These are phyloP conservation scores for Lepidonotus clava DNA, from an alignment of 2,888 invertebrate genomes.

Conservation along the genomic window DNA sequence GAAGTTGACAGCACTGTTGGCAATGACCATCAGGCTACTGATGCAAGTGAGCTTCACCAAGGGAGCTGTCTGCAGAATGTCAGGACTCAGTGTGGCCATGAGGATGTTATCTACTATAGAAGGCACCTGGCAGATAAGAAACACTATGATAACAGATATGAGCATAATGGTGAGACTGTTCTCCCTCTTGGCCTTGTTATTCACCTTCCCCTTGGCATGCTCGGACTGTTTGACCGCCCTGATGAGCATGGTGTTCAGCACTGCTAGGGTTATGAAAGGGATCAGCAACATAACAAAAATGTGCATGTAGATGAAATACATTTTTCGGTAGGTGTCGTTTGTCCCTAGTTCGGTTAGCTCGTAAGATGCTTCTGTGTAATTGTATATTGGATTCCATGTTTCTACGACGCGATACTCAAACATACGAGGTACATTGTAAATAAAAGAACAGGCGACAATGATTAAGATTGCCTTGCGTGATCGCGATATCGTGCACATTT, in stretches of 20 bases:
- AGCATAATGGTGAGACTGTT: slow-evolving; percentile 97
- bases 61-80: slow-evolving; percentile 59
- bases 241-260: slow-evolving; percentile 77
- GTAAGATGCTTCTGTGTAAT: slow-evolving; percentile 66
- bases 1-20: slow-evolving; percentile 78
- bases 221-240: slow-evolving; percentile 73
- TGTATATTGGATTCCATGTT: slow-evolving; percentile 56
- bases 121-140: slow-evolving; percentile 87
- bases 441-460: slow-evolving; percentile 89
- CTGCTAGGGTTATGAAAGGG: slow-evolving; percentile 74
- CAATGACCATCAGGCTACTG: slow-evolving; percentile 73
- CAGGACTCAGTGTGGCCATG: slow-evolving; percentile 68
- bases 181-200: slow-evolving; percentile 84
- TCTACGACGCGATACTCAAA: slow-evolving; percentile 79
- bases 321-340: slow-evolving; percentile 71
- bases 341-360: slow-evolving; percentile 71
- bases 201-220: slow-evolving; percentile 68
- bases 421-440: slow-evolving; percentile 90
- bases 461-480: slow-evolving; percentile 91
- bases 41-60: slow-evolving; percentile 72
- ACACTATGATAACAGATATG: slow-evolving; percentile 95
- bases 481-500: slow-evolving; percentile 93
- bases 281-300: slow-evolving; percentile 76
- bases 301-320: slow-evolving; percentile 77
- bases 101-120: slow-evolving; percentile 78